Conservation (phyloP, 1,140 invertebrate species). For the Drosophila lacteicornis region DNA sequence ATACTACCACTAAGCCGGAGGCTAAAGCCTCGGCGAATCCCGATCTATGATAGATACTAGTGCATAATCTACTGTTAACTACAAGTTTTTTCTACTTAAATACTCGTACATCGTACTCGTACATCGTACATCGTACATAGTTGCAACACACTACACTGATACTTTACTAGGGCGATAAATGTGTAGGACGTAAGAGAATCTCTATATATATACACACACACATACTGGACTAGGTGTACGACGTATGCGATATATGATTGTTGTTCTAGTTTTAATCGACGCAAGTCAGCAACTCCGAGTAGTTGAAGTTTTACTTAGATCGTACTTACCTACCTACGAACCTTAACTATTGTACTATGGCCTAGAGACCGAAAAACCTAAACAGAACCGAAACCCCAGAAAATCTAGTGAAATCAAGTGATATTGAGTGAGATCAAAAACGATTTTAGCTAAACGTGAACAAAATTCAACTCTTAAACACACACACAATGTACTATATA, state of each 20-base stretch:
- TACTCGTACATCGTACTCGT: constrained; percentile 40
- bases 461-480: constrained; percentile 59
- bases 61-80: constrained; percentile 74
- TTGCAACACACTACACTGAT: constrained; percentile 72
- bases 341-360: constrained; percentile 67
- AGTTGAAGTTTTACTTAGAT: constrained; percentile 74
- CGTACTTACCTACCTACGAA: constrained; percentile 62
- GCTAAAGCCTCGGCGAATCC: constrained; percentile 54
- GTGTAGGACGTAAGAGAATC: constrained; percentile 65
- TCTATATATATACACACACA: constrained; percentile 52
- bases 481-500: constrained; percentile 36
- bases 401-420: constrained; percentile 83
- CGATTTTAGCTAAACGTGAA: constrained; percentile 82
- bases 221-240: constrained; percentile 52
- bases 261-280: constrained; percentile 77
- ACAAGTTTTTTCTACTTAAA: constrained; percentile 76
- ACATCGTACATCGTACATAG: constrained; percentile 51
- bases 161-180: constrained; percentile 74
- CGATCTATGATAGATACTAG: constrained; percentile 68
- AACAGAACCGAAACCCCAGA: constrained; percentile 49
- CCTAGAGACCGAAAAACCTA: constrained; percentile 38
- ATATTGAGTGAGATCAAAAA: constrained; percentile 85
- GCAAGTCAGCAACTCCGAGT: constrained; percentile 62
- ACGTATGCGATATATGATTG: constrained; percentile 74
- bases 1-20: constrained; percentile 22